These are phyloP conservation scores for Gallinago stenura DNA, from an alignment of 2,797 vertebrate species.

Conservation along the genomic window DNA sequence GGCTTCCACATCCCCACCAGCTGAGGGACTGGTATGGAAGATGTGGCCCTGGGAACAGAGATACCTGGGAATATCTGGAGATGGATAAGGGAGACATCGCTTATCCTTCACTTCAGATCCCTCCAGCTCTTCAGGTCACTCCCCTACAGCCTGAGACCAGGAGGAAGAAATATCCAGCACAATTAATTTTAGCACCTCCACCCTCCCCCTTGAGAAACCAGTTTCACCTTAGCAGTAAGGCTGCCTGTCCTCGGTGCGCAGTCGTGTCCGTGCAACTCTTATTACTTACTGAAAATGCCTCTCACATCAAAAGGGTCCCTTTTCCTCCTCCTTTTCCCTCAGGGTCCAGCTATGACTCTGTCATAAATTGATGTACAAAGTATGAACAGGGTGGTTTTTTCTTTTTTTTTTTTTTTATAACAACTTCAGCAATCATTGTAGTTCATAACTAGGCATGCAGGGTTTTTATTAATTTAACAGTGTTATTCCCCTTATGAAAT, in stretches of 20 bases:
- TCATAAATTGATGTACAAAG: conserved; percentile 69
- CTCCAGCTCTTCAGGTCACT: neutral
- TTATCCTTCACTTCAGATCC: neutral
- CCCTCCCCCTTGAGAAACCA: neutral
- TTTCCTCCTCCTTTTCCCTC: conserved; percentile 39
- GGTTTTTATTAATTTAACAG: conserved; percentile 76
- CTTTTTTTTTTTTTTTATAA: conserved; percentile 4
- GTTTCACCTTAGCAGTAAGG: neutral
- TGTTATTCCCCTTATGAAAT: conserved; percentile 78
- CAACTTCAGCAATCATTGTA: conserved; percentile 72
- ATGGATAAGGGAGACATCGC: neutral
- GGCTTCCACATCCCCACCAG: rapidly evolving
- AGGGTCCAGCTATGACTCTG: conserved; percentile 63
- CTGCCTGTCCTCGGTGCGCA: neutral
- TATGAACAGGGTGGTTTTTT: conserved; percentile 62
- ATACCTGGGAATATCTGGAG: neutral
- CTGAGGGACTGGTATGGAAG: neutral
- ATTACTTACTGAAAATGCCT: neutral
- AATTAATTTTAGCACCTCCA: neutral
- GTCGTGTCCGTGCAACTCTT: neutral
- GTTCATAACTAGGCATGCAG: conserved; percentile 73
- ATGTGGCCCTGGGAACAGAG: neutral
- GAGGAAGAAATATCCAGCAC: neutral
- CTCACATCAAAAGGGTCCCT: conserved; percentile 53
- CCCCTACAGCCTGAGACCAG: neutral